Percentiles rank a stretch among this genome's conserved stretches.
These are phyloP conservation scores for Melanogrammus aeglefinus DNA, from an alignment of 2,797 vertebrate genomes.

Conservation along the genomic window DNA sequence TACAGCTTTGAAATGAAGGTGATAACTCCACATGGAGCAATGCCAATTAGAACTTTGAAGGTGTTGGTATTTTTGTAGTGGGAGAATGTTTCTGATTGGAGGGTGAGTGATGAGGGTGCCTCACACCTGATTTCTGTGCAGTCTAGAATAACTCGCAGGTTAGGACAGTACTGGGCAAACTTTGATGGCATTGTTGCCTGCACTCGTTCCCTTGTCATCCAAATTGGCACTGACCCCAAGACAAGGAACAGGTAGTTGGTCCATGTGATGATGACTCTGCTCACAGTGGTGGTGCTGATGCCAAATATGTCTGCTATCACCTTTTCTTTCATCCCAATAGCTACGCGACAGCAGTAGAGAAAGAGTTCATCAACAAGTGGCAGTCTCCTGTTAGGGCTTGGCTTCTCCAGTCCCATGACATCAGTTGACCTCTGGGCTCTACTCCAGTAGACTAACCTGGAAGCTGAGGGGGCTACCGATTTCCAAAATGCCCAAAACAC, in stretches of 20 bases:
- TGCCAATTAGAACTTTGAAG: neutral
- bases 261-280: constrained; percentile 18
- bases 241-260: constrained; percentile 15
- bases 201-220: constrained; percentile 16
- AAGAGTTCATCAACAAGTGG: constrained; percentile 13
- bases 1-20: neutral
- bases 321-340: constrained; percentile 14
- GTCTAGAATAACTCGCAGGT: too few species aligned
- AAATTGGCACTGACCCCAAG: constrained; percentile 20
- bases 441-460: constrained; percentile 13
- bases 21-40: neutral
- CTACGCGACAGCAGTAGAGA: constrained; percentile 13
- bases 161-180: neutral
- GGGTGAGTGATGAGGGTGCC: constrained; percentile 4
- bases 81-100: neutral
- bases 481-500: constrained; percentile 15
- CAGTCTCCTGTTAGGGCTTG: neutral
- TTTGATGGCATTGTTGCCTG: constrained; percentile 16
- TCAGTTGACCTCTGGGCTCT: constrained; percentile 14
- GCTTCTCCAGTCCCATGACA: neutral
- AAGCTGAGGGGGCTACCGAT: constrained; percentile 16
- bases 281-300: constrained; percentile 3
- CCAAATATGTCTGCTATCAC: constrained; percentile 10
- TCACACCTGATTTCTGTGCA: constrained; percentile 20
- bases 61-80: neutral